A percentile compares a stretch with the other conserved stretches of the same genome.
phyloP scores from a whole-genome alignment of 2,888 invertebrate species.

The Drosophila neonasuta region DNA sequence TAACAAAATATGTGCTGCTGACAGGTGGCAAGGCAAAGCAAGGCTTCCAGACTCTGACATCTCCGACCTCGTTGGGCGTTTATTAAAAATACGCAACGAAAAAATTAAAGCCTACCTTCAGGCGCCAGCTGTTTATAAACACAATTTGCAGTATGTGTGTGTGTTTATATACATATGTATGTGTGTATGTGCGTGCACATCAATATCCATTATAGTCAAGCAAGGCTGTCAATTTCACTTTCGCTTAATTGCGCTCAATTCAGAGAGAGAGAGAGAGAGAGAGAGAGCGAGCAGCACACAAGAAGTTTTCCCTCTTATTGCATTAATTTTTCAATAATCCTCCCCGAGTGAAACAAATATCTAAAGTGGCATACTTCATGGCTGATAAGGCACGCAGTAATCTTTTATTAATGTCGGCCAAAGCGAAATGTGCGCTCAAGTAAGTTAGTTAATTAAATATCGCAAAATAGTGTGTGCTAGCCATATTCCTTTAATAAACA shows the following conservation, averaged over 20 bases:
- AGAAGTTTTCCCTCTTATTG: conserved; percentile 57
- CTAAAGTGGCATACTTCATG: conserved; percentile 69
- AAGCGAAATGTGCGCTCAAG: conserved; percentile 60
- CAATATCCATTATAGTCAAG: conserved; percentile 65
- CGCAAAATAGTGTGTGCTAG: conserved; percentile 27
- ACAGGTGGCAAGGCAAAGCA: conserved; percentile 74
- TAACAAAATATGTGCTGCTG: conserved; percentile 74
- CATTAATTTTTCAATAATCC: conserved; percentile 78
- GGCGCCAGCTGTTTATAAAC: conserved; percentile 45
- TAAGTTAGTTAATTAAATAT: conserved; percentile 79
- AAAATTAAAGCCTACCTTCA: conserved; percentile 61
- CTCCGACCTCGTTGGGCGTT: conserved; percentile 43
- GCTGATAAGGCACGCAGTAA: conserved; percentile 59
- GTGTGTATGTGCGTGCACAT: conserved; percentile 41
- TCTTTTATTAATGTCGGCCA: conserved; percentile 74
- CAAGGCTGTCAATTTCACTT: conserved; percentile 66
- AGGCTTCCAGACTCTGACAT: conserved; percentile 47
- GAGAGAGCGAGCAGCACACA: neutral
- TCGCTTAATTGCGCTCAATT: conserved; percentile 65
- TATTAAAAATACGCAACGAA: conserved; percentile 59
- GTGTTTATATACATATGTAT: neutral
- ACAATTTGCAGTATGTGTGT: conserved; percentile 24
- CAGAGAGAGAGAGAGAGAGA: neutral
- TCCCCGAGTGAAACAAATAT: conserved; percentile 62
- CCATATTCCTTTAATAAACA: conserved; percentile 32